Percentiles rank a stretch among this genome's conserved stretches.
phyloP scores from a whole-genome alignment of 1,140 invertebrate species.

The Carposina sasakii region DNA sequence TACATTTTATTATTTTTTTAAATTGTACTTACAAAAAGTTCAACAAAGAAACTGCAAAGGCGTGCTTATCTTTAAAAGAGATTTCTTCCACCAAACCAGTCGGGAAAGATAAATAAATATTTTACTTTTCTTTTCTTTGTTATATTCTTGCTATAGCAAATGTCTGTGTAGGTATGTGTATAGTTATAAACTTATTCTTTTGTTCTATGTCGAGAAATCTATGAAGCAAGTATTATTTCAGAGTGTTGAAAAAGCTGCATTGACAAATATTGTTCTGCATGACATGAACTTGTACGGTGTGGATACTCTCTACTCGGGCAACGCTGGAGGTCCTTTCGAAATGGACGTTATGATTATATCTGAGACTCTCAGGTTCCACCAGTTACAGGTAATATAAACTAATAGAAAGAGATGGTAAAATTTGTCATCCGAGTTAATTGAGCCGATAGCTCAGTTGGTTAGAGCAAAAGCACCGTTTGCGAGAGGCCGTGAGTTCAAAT shows the following conservation, averaged over 20 bases:
- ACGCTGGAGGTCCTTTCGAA: not conserved
- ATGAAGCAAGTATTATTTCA: not conserved
- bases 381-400: not conserved
- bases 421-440: too few species aligned
- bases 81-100: not conserved
- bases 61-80: too few species aligned
- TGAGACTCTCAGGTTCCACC: not conserved
- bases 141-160: not conserved
- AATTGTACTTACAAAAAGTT: too few species aligned
- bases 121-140: too few species aligned
- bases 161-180: not conserved
- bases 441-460: too few species aligned
- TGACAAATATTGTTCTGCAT: not conserved
- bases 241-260: not conserved
- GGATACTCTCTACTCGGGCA: not conserved
- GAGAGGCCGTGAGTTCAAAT: too few species aligned
- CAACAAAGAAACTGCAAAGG: too few species aligned
- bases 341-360: not conserved
- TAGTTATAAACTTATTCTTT: not conserved
- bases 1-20: too few species aligned
- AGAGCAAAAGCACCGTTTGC: too few species aligned
- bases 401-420: too few species aligned
- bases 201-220: not conserved
- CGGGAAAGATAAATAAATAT: too few species aligned
- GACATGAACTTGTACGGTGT: not conserved